These are phyloP conservation scores for Tridacna gigas DNA, from an alignment of 2,888 invertebrate species.

Conservation along the genomic window DNA sequence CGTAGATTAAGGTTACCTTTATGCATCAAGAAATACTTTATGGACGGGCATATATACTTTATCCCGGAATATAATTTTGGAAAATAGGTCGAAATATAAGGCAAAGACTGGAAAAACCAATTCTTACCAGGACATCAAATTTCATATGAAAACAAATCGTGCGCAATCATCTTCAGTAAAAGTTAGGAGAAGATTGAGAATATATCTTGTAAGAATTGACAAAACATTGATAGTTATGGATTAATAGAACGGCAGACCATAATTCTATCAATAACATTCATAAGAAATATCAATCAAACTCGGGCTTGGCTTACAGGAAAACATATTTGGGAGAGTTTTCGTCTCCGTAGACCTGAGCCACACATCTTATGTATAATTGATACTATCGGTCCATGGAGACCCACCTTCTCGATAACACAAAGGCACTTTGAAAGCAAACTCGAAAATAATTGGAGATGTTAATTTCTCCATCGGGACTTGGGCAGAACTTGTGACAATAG, in stretches of 20 bases:
- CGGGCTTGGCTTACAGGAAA: neutral
- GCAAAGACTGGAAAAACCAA: too few relatives aligned
- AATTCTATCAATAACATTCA: neutral
- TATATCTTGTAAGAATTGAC: neutral
- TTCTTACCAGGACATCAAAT: too few relatives aligned
- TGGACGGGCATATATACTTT: too few relatives aligned
- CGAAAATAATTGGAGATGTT: constrained; percentile 29
- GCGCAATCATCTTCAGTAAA: too few relatives aligned
- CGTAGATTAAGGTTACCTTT: too few relatives aligned
- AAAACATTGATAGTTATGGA: neutral
- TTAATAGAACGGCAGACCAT: neutral
- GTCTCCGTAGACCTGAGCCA: neutral
- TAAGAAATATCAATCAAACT: constrained; percentile 3
- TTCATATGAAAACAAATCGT: too few relatives aligned
- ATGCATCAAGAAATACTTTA: too few relatives aligned
- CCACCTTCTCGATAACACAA: constrained; percentile 3
- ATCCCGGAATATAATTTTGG: too few relatives aligned
- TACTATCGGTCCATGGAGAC: neutral
- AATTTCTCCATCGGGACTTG: constrained; percentile 9
- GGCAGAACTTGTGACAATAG: constrained; percentile 5
- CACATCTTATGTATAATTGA: constrained; percentile 24
- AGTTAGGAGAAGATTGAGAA: too few relatives aligned
- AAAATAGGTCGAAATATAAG: too few relatives aligned
- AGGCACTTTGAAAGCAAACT: constrained; percentile 15
- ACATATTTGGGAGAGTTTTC: neutral